Conservation (phyloP, 2,113 vertebrate species). For the Urocitellus parryii region DNA sequence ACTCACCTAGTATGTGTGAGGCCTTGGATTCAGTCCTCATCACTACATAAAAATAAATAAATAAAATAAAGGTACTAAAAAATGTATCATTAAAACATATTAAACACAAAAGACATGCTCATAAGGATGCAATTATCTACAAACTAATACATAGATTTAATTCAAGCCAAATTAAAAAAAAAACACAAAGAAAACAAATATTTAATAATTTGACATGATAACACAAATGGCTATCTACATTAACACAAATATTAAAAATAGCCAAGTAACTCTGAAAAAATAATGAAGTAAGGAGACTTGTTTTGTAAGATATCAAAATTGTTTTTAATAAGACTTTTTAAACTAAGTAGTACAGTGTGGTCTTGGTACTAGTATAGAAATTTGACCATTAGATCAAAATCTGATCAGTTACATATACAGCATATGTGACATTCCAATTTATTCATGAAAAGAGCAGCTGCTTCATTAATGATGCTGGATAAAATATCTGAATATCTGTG, state of each 20-base stretch:
- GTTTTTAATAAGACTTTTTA: neutral
- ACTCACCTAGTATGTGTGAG: too few relatives aligned
- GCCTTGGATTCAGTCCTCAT: too few relatives aligned
- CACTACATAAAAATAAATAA: too few relatives aligned
- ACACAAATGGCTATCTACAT: neutral
- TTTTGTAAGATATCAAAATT: neutral
- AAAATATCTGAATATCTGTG: neutral
- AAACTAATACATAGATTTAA: neutral
- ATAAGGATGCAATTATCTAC: neutral
- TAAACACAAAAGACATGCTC: neutral
- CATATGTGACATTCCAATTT: neutral
- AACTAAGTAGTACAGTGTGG: neutral
- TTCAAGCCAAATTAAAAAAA: neutral
- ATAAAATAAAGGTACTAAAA: too few relatives aligned
- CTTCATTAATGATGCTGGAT: neutral
- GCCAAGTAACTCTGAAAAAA: neutral
- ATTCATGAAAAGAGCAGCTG: neutral
- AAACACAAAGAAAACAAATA: too few relatives aligned
- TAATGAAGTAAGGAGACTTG: neutral
- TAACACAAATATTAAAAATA: neutral
- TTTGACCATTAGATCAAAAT: neutral
- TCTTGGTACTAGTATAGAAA: neutral
- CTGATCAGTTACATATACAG: neutral
- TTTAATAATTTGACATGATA: neutral
- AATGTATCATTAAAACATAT: neutral